These are phyloP conservation scores for Cyanistes caeruleus DNA, from an alignment of 2,113 vertebrate genomes.

Conservation along the genomic window DNA sequence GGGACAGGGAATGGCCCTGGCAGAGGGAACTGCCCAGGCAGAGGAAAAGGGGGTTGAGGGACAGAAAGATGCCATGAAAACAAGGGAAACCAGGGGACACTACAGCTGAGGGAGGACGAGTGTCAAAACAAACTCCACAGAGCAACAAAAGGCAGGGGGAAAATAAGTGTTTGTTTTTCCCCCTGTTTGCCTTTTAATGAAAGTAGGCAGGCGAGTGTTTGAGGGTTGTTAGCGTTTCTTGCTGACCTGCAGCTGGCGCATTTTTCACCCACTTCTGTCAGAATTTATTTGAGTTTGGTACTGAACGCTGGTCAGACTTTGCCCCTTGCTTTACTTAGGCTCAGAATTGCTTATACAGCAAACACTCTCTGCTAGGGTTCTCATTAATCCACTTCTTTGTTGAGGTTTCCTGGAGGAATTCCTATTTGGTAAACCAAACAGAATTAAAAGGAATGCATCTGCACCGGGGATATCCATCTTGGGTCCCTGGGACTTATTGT, in stretches of 20 bases:
- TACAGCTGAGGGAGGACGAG: background rate
- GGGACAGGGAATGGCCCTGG: background rate
- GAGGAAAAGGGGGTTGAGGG: background rate
- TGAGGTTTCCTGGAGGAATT: conserved; percentile 60
- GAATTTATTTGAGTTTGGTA: conserved; percentile 60
- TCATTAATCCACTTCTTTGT: conserved; percentile 66
- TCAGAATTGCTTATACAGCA: conserved; percentile 57
- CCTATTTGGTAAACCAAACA: conserved; percentile 65
- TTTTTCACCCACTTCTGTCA: conserved; percentile 65
- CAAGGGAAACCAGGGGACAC: background rate
- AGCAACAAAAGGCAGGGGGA: conserved; percentile 5
- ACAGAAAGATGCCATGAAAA: background rate
- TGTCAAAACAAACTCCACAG: conserved; percentile 16
- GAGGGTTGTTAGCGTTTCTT: conserved; percentile 27
- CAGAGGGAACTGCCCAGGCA: background rate
- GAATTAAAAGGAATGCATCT: conserved; percentile 56
- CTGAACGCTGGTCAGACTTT: conserved; percentile 54
- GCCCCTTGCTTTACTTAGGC: conserved; percentile 44
- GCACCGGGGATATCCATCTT: conserved; percentile 20
- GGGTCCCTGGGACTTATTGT: conserved; percentile 7
- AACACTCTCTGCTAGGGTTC: conserved; percentile 54
- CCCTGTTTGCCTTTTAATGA: conserved; percentile 48
- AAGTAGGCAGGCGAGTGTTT: conserved; percentile 21
- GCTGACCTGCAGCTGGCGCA: conserved; percentile 44
- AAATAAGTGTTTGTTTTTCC: conserved; percentile 40